Base-by-base conservation (phyloP, 2,888 invertebrate species). In the Sepiola atlantica region DNA sequence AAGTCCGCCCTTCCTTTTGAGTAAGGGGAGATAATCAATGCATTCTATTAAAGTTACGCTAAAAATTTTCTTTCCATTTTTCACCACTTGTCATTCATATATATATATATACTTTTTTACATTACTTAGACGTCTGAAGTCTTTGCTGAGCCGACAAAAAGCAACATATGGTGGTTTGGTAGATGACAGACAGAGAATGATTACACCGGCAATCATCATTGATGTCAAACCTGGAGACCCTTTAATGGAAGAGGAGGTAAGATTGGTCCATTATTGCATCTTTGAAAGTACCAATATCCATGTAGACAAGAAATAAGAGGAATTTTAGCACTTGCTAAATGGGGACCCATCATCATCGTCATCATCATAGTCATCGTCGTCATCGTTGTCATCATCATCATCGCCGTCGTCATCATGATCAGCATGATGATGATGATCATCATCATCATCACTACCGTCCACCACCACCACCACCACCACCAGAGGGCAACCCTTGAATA, bases 141-240 rank as follows among this genome's bases (percentile, higher is more conserved):
- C 98, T 12, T 97, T 99, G 95, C 97, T 99, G 96, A 98, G 98
- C 94, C 96, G 96, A 90, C 98, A 98, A 94, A 98, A 98, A 96
- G 97, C 99, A 14, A 98, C 98, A 0, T 96, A 99, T 94, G 99
- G 99, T 21, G 99, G 99, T 24, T 98, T 98, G 93, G 98, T 97
- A 94, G 98, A 99, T 97, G 97, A 98, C 0, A 97, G 98, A 35
- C 98, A 99, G 95, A 98, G 98, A 94, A 99, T 98, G 97, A 98
- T 99, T 95, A 98, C 98, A 94, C 99, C 99, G 1, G 99, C 99
- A 0, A 98, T 99, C 94, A 96, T 98, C 24, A 96, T 96, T 32
- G 98, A 99, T 97, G 98, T 99, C 0, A 98, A 98, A 94, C 97
- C 98, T 0, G 98, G 98, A 1, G 99, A 99, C 97, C 98, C 97